Conservation (phyloP, 2,797 vertebrate genomes). For the Mormyrus hasselquistii region DNA sequence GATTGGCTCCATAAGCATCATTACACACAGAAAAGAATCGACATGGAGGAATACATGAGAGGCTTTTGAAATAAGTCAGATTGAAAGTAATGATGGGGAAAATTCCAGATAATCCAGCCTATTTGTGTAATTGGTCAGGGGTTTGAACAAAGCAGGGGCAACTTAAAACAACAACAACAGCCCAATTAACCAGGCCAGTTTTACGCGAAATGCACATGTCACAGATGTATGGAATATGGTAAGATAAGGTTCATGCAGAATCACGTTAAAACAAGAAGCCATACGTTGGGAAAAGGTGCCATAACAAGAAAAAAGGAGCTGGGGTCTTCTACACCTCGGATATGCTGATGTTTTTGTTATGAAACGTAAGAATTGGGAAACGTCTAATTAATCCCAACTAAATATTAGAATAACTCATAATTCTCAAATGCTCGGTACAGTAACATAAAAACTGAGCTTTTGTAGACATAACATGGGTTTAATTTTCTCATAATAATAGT, state of each 20-base stretch:
- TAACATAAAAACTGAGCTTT: not conserved
- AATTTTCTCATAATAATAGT: not conserved
- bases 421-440: not conserved
- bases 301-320: no score
- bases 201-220: not conserved
- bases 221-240: not conserved
- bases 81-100: constrained; percentile 6
- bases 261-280: not conserved
- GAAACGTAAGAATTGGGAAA: not conserved
- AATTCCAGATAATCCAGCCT: constrained; percentile 9
- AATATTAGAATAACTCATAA: not conserved
- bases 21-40: constrained; percentile 42
- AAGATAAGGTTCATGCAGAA: not conserved
- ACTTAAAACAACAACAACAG: not conserved
- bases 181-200: not conserved
- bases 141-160: not conserved
- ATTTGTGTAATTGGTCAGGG: not conserved
- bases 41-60: constrained; percentile 24
- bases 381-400: not conserved
- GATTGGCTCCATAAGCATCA: constrained; percentile 24
- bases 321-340: not conserved
- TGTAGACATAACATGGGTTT: not conserved
- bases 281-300: not conserved
- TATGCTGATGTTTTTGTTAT: not conserved
- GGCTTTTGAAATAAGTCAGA: not conserved